Conservation (phyloP, 2,888 invertebrate species). For the Helleia helle region DNA sequence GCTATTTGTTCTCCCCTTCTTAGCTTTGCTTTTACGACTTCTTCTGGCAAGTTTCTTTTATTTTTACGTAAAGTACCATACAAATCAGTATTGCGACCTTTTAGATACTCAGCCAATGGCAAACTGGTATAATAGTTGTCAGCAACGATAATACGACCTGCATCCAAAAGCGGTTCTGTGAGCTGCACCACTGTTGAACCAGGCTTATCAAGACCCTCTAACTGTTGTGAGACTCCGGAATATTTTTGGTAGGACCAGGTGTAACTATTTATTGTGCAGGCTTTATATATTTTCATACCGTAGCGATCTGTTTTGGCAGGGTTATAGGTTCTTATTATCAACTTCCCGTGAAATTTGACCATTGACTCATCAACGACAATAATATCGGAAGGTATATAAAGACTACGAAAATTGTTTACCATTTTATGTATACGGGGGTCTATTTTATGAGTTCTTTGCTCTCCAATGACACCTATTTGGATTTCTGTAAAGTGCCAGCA, state of each 20-base stretch:
- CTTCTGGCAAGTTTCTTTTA: conserved; percentile 16
- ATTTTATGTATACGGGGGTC: conserved; percentile 14
- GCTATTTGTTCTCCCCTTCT: conserved; percentile 16
- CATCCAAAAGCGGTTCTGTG: not conserved
- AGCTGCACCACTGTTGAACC: no score
- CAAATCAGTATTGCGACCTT: conserved; percentile 19
- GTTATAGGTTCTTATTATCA: conserved; percentile 9
- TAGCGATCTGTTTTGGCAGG: conserved; percentile 8
- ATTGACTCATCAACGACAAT: conserved; percentile 17
- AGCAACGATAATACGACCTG: not conserved
- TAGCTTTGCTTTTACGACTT: conserved; percentile 14
- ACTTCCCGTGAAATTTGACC: conserved; percentile 12
- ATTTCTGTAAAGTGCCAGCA: conserved; percentile 14
- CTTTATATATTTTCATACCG: conserved; percentile 12
- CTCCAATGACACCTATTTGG: conserved; percentile 15
- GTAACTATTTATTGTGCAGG: conserved; percentile 15
- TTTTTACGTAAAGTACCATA: no score
- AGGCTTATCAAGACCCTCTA: conserved; percentile 13
- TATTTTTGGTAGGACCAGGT: conserved; percentile 11
- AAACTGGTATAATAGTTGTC: conserved; percentile 4
- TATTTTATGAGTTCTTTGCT: conserved; percentile 14
- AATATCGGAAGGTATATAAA: conserved; percentile 15
- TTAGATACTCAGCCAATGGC: not conserved
- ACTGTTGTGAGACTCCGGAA: conserved; percentile 6
- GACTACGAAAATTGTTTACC: conserved; percentile 15